Base-by-base conservation (phyloP, 2,113 vertebrate genomes). In the Leptocoma aspasia region DNA sequence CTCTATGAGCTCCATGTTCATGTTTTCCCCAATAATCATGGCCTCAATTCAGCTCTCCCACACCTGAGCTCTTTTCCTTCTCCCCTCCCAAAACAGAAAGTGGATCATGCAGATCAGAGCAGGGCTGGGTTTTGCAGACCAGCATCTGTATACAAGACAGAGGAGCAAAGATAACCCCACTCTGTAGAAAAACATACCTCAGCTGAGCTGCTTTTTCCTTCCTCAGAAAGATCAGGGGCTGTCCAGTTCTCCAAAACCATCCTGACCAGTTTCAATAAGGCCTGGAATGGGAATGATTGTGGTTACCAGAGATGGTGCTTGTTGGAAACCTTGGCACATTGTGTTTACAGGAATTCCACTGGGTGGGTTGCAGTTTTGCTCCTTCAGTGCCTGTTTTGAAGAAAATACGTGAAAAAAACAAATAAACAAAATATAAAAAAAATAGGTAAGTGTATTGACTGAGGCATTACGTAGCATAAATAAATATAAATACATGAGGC, bases 121-220 rank as follows among this genome's bases (percentile, higher is more conserved):
- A 49, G 59, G n/a, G 53, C 37, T 89, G 73, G 31, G 20, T 61
- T 59, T 78, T 52, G 23, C 11, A 54, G 70, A 44, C 11, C 42
- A 59, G 16, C 31, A 21, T 15, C 50, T 39, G 16, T 13, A 15
- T 7, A 22, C 30, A 97, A 88, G 45, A 93, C 56, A 13, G 70
- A 21, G 79, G 96, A 98, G 82, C 97, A 98, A 93, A 98, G 81
- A 78, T 92, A 97, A 20, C 92, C 26, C 94, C 94, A 37, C n/a
- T 97, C 65, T 88, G 83, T 27, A 94, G 97, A 80, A 98, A 92
- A 90, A 97, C 96, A 41, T 98, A 99, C 57, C 90, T 95, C 9
- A 94, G 35, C 13, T 73, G 66, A 27, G 69, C 24, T 44, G n/a
- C 45, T 15, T 37, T 47, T 61, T 41, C 50, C 53, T 83, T 89